Base-by-base conservation (phyloP, 2,888 invertebrate species). In the Scaptomyza flava region DNA sequence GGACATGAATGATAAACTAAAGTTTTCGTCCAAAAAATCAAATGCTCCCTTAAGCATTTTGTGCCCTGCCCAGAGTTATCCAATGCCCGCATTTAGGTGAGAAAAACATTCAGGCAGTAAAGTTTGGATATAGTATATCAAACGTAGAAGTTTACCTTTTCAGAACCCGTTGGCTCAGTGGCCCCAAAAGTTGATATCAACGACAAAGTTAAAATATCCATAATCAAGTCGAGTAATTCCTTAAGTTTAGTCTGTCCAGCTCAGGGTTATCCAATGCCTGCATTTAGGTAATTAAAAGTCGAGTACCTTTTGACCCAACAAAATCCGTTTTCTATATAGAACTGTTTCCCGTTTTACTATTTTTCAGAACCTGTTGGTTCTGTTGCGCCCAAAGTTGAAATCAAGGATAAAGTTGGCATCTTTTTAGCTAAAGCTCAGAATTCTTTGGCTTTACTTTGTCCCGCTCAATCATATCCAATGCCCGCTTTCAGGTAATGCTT, bases 51-150 rank as follows among this genome's bases (percentile, higher is more conserved):
- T 86, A 2, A 80, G 66, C 33, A 59, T 81, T 6, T 53, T 81
- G 79, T 96, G 96, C 90, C 95, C 95, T 54, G 95, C 95, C 62
- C 96, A 96, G 93, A 95, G 95, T 31, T 95, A 93, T 91, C 94
- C 94, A n/a, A 93, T 89, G 89, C 95, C 95, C 86, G 89, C 93
- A 82, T 94, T 94, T 94, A 94, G 92, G 92, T 93, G 80, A 75
- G 89, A 14, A 9, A 20, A 14, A 50, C 11, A 68, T 77, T 68
- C 77, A 61, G 65, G 50, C 72, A 68, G 72, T 65, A 63, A 30
- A 1, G 36, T 14, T 2, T 23, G 3, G 23, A 23, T 23, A 23
- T 4, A 23, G 3, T 3, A 23, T 4, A 23, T 23, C 4, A 23
- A 23, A 2, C 0, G 4, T 8, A 8, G 27, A 6, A 11, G 17